Evolutionary conservation across 2,797 vertebrate species (phyloP).

Genomic region (Buceros bicornis): DNA sequence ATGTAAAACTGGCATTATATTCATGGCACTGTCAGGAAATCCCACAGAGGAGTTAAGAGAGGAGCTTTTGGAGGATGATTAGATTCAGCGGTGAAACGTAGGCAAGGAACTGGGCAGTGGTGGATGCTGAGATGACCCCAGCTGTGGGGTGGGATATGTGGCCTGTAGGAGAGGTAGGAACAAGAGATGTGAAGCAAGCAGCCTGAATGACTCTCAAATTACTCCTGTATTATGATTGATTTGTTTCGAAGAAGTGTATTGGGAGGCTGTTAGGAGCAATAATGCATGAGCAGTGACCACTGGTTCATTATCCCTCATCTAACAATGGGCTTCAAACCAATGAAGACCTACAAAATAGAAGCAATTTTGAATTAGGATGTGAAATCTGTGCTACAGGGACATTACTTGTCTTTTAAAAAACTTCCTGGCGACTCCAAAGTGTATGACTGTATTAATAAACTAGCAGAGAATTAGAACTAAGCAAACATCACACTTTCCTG

Average conservation of each 20-base stretch:
- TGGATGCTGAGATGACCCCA: neutral
- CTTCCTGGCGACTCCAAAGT: neutral
- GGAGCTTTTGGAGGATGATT: neutral
- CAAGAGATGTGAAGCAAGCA: neutral
- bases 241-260: neutral
- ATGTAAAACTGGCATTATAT: neutral
- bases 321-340: neutral
- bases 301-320: neutral
- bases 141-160: neutral
- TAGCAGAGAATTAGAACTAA: conserved; percentile 41
- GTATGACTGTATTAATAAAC: conserved; percentile 35
- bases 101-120: neutral
- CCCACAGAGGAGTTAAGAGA: neutral
- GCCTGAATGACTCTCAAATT: neutral
- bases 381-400: neutral
- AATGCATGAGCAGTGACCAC: neutral
- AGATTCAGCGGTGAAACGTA: neutral
- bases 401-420: neutral
- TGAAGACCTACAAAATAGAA: neutral
- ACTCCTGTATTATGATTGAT: neutral
- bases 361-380: neutral
- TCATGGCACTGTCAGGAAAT: neutral
- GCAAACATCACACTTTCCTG: conserved; percentile 15
- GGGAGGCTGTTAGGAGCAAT: neutral
- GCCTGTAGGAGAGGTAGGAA: neutral